Base-by-base conservation (phyloP, 2,797 vertebrate genomes). In the Macrochelys suwanniensis region DNA sequence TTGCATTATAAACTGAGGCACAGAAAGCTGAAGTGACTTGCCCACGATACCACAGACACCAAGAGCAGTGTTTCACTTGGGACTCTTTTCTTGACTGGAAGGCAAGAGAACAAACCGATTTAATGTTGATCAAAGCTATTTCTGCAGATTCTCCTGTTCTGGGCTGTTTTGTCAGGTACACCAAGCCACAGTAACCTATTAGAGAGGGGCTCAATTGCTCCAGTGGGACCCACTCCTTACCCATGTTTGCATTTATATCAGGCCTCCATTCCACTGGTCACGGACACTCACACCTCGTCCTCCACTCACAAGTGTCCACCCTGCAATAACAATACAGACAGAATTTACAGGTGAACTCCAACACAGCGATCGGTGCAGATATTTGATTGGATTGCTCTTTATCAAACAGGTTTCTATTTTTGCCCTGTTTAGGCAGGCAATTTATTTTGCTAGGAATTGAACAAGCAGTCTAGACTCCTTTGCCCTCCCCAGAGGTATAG, bases 231-330 rank as follows among this genome's bases (percentile, higher is more conserved):
- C 82, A 91, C 51, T 87, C 88, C 97, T 98, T 97, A 98, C 97
- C 97, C 97, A 98, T 98, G 94, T 97, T 97, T 92, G 94, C 97
- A 97, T 95, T 93, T 94, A 87, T 96, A 97, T 98, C 95, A 97
- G 97, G 97, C 96, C 97, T 96, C 93, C 95, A 97, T 96, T 95
- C 61, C 92, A 94, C 79, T 0, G 17, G 90, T 94, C 91, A 85
- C 91, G 93, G 88, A 84, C 54, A 80, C 83, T 89, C n/a, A 87
- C 37, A 82, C 85, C 56, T 94, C 94, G 80, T 92, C 90, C 92
- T 95, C 89, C 93, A 45, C 93, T 91, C 88, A 84, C 95, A 91
- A 92, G 92, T 90, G 96, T 90, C 76, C 91, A 90, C 87, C 96
- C 97, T 98, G 94, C 7, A 95, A 97, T 9, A 77, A 84, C 6